Conservation (phyloP, 1,140 invertebrate genomes). For the Pomacea maculata region DNA sequence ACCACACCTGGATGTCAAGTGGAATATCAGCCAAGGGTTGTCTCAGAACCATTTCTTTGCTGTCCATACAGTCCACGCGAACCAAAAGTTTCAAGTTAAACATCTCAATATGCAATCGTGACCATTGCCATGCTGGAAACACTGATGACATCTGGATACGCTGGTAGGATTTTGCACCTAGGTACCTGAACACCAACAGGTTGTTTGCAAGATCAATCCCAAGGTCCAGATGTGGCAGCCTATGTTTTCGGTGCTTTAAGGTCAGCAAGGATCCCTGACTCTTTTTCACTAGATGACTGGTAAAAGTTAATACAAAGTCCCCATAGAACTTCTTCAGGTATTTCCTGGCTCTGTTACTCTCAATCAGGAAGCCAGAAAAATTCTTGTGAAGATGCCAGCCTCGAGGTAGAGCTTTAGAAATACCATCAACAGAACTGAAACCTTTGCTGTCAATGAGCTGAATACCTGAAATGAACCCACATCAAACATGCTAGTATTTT, state of each 20-base stretch:
- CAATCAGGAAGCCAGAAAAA: conserved; percentile 25
- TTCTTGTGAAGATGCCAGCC: conserved; percentile 22
- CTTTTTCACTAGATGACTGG: conserved; percentile 1
- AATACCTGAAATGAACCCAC: conserved; percentile 10
- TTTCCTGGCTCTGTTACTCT: background rate
- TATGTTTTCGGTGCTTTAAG: conserved; percentile 25
- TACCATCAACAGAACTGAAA: background rate
- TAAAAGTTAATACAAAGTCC: conserved; percentile 22
- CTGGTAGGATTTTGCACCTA: conserved; percentile 42
- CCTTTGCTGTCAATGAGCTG: conserved; percentile 16
- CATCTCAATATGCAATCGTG: conserved; percentile 21
- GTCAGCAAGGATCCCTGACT: conserved; percentile 25
- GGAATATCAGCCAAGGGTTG: conserved; percentile 22
- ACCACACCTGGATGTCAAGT: conserved; percentile 10
- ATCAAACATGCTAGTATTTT: background rate
- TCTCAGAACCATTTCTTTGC: background rate
- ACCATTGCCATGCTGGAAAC: conserved; percentile 30
- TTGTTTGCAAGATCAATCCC: conserved; percentile 30
- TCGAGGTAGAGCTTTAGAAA: conserved; percentile 21
- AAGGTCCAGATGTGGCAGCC: conserved; percentile 39
- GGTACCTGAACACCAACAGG: conserved; percentile 39
- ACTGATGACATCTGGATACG: conserved; percentile 29
- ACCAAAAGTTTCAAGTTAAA: conserved; percentile 19
- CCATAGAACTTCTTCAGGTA: conserved; percentile 24
- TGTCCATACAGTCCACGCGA: conserved; percentile 26